phyloP scores from a whole-genome alignment of 1,140 invertebrate genomes.

The Lordiphosa stackelbergi region DNA sequence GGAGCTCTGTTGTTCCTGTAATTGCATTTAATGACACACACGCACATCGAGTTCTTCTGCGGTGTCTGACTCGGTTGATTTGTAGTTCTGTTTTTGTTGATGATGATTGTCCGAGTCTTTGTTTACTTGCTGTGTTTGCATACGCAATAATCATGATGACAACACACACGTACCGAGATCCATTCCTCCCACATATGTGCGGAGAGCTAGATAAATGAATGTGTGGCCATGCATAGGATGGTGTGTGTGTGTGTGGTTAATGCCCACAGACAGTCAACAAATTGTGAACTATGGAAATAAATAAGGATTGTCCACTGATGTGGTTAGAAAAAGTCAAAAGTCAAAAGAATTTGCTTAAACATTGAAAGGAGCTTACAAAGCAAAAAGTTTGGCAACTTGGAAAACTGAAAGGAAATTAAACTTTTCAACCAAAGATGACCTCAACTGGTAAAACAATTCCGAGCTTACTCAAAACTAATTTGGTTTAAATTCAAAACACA shows the following conservation, averaged over 20 bases:
- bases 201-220: constrained; percentile 29
- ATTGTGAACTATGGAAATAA: constrained; percentile 38
- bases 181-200: not conserved
- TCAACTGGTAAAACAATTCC: too few relatives aligned
- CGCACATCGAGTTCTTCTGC: constrained; percentile 4
- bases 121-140: constrained; percentile 54
- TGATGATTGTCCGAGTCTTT: constrained; percentile 45
- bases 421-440: too few relatives aligned
- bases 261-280: constrained; percentile 50
- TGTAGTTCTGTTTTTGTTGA: constrained; percentile 49
- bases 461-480: too few relatives aligned
- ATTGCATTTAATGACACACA: constrained; percentile 62
- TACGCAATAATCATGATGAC: constrained; percentile 54
- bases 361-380: too few relatives aligned
- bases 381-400: too few relatives aligned
- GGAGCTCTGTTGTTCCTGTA: constrained; percentile 49
- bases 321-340: too few relatives aligned
- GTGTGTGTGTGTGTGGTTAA: constrained; percentile 10
- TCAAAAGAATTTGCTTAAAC: too few relatives aligned
- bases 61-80: constrained; percentile 47
- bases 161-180: constrained; percentile 13
- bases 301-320: not conserved
- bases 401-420: too few relatives aligned
- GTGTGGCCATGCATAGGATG: constrained; percentile 6
- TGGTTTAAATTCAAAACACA: too few relatives aligned